Percentiles rank a stretch among this genome's conserved stretches.
phyloP scores from a whole-genome alignment of 2,888 invertebrate genomes.

The Octodonta nipae region DNA sequence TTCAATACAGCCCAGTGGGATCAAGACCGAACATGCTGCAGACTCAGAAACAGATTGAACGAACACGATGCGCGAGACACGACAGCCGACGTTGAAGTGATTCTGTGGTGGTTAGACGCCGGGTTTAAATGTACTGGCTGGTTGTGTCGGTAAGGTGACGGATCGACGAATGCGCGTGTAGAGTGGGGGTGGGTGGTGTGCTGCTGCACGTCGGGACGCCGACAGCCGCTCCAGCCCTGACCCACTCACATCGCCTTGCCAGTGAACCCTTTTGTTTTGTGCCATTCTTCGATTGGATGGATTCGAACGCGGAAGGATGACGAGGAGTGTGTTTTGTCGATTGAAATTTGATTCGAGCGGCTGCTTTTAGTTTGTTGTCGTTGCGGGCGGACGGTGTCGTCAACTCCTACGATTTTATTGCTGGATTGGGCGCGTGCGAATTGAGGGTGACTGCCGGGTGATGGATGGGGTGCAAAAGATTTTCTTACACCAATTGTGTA shows the following conservation, averaged over 20 bases:
- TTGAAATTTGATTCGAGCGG: too few species aligned
- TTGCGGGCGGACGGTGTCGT: too few species aligned
- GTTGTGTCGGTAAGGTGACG: slow-evolving; percentile 4
- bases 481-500: too few species aligned
- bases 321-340: too few species aligned
- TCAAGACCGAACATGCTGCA: slow-evolving; percentile 31
- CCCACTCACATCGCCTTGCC: slow-evolving; percentile 34
- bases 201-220: slow-evolving; percentile 31
- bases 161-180: background rate
- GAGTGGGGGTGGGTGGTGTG: slow-evolving; percentile 26
- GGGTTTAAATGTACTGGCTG: slow-evolving; percentile 24
- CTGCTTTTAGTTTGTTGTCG: too few species aligned
- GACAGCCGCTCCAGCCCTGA: slow-evolving; percentile 29
- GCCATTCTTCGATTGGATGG: too few species aligned
- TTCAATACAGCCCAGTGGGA: slow-evolving; percentile 31
- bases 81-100: background rate
- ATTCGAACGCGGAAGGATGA: too few species aligned
- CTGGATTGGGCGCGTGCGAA: too few species aligned
- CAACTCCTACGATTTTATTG: too few species aligned
- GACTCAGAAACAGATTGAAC: slow-evolving; percentile 2
- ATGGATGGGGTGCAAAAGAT: too few species aligned
- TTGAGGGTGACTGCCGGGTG: too few species aligned
- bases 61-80: background rate
- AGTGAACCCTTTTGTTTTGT: slow-evolving; percentile 28
- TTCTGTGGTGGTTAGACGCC: slow-evolving; percentile 14